These are phyloP conservation scores for Osedax frankpressi DNA, from an alignment of 2,888 invertebrate genomes.

Conservation along the genomic window DNA sequence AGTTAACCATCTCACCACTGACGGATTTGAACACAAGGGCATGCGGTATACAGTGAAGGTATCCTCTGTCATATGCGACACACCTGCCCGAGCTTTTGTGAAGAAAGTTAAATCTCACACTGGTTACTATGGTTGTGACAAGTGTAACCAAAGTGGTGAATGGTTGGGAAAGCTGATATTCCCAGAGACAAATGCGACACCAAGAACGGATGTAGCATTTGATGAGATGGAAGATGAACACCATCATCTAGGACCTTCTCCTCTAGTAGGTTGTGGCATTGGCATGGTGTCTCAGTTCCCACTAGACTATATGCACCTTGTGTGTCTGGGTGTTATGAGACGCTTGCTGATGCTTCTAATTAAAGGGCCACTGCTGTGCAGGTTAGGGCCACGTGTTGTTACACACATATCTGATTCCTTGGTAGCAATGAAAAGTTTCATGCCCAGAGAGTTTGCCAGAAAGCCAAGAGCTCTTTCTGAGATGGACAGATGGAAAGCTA, in stretches of 20 bases:
- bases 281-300: slow-evolving; percentile 28
- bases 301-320: slow-evolving; percentile 37
- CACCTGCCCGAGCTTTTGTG: slow-evolving; percentile 33
- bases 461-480: slow-evolving; percentile 28
- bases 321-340: slow-evolving; percentile 33
- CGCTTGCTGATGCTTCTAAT: slow-evolving; percentile 27
- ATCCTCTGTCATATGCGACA: slow-evolving; percentile 32
- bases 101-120: slow-evolving; percentile 30
- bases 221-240: slow-evolving; percentile 24
- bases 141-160: slow-evolving; percentile 27
- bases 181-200: slow-evolving; percentile 18
- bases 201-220: slow-evolving; percentile 22
- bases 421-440: slow-evolving; percentile 17
- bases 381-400: not conserved
- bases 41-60: slow-evolving; percentile 19
- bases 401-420: slow-evolving; percentile 15
- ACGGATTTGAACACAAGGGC: not conserved
- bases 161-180: slow-evolving; percentile 1
- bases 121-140: slow-evolving; percentile 34
- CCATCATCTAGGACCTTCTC: slow-evolving; percentile 28
- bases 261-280: slow-evolving; percentile 27
- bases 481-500: slow-evolving; percentile 32
- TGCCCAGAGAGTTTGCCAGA: slow-evolving; percentile 30
- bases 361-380: slow-evolving; percentile 25
- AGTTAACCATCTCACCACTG: not conserved